Evolutionary conservation across 2,797 vertebrate species (phyloP).

Genomic region (Rhodeus uyekii): DNA sequence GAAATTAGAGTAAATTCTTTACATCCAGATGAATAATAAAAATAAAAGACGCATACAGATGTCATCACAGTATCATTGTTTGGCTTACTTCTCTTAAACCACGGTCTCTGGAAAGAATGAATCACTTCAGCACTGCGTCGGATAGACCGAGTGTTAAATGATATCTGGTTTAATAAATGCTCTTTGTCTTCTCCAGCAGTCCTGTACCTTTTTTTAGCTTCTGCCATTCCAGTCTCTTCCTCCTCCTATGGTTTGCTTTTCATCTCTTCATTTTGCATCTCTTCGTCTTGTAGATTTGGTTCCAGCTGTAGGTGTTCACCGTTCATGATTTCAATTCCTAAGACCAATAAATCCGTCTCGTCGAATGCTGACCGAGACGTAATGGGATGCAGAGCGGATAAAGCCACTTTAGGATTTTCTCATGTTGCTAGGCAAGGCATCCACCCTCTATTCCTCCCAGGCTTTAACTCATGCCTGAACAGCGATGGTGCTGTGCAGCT

Average conservation of each 20-base stretch:
- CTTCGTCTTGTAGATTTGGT: neutral
- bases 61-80: neutral
- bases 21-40: neutral
- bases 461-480: neutral
- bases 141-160: neutral
- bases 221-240: neutral
- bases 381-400: neutral
- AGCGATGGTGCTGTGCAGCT: neutral
- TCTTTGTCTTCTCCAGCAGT: neutral
- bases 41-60: neutral
- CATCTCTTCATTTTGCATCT: neutral
- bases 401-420: neutral
- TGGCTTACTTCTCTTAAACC: neutral
- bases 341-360: neutral
- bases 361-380: neutral
- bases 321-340: neutral
- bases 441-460: neutral
- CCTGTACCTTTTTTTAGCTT: neutral
- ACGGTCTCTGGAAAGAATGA: neutral
- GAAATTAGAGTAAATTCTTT: slow-evolving; percentile 15
- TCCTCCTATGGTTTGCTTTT: neutral
- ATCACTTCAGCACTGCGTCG: neutral
- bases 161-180: neutral
- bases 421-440: slow-evolving; percentile 12
- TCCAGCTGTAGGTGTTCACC: neutral